Evolutionary conservation across 2,888 invertebrate species (phyloP).

Genomic region (Pseudococcus viburni): DNA sequence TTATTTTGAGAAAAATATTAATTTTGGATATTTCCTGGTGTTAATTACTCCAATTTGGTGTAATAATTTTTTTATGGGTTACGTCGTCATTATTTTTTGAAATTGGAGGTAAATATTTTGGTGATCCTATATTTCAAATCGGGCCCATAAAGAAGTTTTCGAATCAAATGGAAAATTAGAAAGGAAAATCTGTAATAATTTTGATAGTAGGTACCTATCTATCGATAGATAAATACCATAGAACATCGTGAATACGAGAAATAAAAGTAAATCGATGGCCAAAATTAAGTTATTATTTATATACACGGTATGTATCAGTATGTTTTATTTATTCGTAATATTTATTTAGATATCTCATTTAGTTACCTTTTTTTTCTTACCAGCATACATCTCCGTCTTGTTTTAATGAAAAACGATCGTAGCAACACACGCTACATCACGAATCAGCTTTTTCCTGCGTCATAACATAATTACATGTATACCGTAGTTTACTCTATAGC

Average conservation of each 20-base stretch:
- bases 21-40: too few species aligned
- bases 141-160: too few species aligned
- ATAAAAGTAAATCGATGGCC: slow-evolving; percentile 59
- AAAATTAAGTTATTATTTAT: slow-evolving; percentile 60
- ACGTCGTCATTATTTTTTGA: too few species aligned
- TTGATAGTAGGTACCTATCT: too few species aligned
- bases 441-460: slow-evolving; percentile 62
- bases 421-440: slow-evolving; percentile 63
- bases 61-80: too few species aligned
- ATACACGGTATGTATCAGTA: slow-evolving; percentile 48
- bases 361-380: slow-evolving; percentile 65
- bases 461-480: slow-evolving; percentile 63
- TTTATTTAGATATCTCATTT: slow-evolving; percentile 62
- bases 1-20: too few species aligned
- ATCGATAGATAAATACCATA: too few species aligned
- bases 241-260: slow-evolving; percentile 4
- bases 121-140: too few species aligned
- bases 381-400: slow-evolving; percentile 61
- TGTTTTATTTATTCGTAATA: slow-evolving; percentile 57
- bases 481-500: slow-evolving; percentile 45
- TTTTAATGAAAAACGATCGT: slow-evolving; percentile 63
- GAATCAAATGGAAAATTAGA: too few species aligned
- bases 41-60: too few species aligned
- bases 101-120: too few species aligned
- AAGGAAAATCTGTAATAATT: too few species aligned